These are phyloP conservation scores for Epistrophella euchroma DNA, from an alignment of 2,888 invertebrate species.

Conservation along the genomic window DNA sequence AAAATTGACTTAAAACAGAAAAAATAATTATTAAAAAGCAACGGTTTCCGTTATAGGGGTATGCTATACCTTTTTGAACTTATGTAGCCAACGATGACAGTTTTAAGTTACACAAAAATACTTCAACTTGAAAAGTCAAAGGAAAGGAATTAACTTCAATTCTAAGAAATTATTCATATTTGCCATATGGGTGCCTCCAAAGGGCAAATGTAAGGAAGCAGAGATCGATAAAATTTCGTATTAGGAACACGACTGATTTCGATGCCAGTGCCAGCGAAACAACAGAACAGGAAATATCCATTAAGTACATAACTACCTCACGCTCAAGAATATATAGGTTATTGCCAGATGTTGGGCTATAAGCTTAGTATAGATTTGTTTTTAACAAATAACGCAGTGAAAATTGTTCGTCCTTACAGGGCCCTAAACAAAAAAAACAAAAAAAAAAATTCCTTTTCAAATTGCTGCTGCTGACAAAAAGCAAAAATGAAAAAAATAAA, in stretches of 20 bases:
- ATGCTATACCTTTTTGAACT: background rate
- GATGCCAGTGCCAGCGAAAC: conserved; percentile 49
- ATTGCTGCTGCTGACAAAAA: conserved; percentile 13
- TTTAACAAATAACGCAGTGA: conserved; percentile 27
- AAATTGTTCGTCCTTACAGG: conserved; percentile 29
- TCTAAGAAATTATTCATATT: conserved; percentile 73
- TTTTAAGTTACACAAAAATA: conserved; percentile 42
- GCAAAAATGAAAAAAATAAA: conserved; percentile 38
- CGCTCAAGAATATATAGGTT: conserved; percentile 55
- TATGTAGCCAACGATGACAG: conserved; percentile 10
- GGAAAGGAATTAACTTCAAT: conserved; percentile 65
- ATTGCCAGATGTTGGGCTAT: conserved; percentile 64
- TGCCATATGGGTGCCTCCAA: conserved; percentile 46
- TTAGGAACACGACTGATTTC: conserved; percentile 69
- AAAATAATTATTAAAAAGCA: too few species aligned
- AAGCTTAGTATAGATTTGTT: conserved; percentile 31
- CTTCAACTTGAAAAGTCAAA: conserved; percentile 29
- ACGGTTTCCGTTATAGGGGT: too few species aligned
- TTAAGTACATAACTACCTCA: conserved; percentile 10
- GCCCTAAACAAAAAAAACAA: too few species aligned
- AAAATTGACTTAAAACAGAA: too few species aligned
- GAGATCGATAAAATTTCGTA: conserved; percentile 70
- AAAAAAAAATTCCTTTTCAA: conserved; percentile 38
- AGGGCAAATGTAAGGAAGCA: conserved; percentile 46
- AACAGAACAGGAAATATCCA: conserved; percentile 41